phyloP scores from a whole-genome alignment of 2,888 invertebrate genomes.

The Dendrolimus houi region DNA sequence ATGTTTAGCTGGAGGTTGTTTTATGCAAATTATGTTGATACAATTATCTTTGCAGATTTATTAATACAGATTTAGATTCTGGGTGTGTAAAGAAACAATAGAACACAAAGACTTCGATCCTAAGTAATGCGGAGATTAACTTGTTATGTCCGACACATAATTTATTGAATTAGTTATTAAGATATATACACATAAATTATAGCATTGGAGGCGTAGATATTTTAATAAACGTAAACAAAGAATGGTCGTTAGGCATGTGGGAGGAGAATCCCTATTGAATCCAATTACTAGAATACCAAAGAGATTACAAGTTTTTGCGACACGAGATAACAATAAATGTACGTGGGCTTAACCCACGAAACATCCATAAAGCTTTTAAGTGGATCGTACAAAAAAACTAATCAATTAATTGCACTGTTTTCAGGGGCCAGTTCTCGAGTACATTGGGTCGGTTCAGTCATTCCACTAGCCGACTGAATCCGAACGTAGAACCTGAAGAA shows the following conservation, averaged over 20 bases:
- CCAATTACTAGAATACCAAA: conserved; percentile 54
- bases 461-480: conserved; percentile 83
- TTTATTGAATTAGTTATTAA: conserved; percentile 3
- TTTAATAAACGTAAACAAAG: conserved; percentile 51
- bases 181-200: conserved; percentile 14
- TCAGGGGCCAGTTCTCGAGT: conserved; percentile 82
- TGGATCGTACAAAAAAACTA: conserved; percentile 21
- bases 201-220: conserved; percentile 17
- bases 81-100: not conserved
- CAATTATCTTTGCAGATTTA: conserved; percentile 41
- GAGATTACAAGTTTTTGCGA: conserved; percentile 57
- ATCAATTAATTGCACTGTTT: conserved; percentile 48
- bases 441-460: conserved; percentile 90
- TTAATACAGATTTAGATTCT: not conserved
- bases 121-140: not conserved
- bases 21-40: conserved; percentile 46
- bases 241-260: conserved; percentile 49
- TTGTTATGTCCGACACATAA: not conserved
- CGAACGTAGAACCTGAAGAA: conserved; percentile 69
- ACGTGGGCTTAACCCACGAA: conserved; percentile 50
- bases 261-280: conserved; percentile 58
- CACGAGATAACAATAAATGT: conserved; percentile 47
- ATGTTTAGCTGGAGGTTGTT: conserved; percentile 32
- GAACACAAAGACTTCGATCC: not conserved
- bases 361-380: conserved; percentile 33